Conservation (phyloP, 2,113 vertebrate genomes). For the Chunga burmeisteri region DNA sequence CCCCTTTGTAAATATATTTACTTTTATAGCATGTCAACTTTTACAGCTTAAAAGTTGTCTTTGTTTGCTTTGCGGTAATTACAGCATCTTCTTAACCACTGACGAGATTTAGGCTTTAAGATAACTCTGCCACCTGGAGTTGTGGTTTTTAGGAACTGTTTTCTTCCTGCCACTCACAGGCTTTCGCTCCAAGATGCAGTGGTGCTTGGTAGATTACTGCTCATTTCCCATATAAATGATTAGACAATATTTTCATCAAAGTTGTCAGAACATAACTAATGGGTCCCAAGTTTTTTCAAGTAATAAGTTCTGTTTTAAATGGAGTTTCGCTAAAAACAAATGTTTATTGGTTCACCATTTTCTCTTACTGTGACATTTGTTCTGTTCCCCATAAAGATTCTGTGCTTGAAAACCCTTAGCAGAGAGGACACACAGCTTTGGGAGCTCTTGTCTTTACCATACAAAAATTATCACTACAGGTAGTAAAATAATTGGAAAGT, state of each 20-base stretch:
- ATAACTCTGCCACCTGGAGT: neutral
- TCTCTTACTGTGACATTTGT: neutral
- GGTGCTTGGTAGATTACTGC: neutral
- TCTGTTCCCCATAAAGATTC: neutral
- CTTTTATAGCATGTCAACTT: conserved; percentile 20
- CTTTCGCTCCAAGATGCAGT: neutral
- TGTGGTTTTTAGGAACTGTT: neutral
- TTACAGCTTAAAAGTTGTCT: neutral
- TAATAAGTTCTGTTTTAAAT: neutral
- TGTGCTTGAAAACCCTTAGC: neutral
- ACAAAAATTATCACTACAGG: neutral
- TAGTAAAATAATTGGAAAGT: neutral
- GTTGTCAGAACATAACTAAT: neutral
- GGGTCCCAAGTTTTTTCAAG: neutral
- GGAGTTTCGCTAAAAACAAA: neutral
- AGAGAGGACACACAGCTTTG: neutral
- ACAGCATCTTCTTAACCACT: neutral
- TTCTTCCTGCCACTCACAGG: neutral
- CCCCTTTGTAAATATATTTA: conserved; percentile 36
- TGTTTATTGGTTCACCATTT: neutral
- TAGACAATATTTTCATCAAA: neutral
- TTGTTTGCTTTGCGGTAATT: conserved; percentile 39
- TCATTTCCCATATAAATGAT: conserved; percentile 8
- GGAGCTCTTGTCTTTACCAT: neutral
- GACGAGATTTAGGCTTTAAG: neutral